Base-by-base conservation (phyloP, 2,797 vertebrate genomes). In the Serranus cabrilla region DNA sequence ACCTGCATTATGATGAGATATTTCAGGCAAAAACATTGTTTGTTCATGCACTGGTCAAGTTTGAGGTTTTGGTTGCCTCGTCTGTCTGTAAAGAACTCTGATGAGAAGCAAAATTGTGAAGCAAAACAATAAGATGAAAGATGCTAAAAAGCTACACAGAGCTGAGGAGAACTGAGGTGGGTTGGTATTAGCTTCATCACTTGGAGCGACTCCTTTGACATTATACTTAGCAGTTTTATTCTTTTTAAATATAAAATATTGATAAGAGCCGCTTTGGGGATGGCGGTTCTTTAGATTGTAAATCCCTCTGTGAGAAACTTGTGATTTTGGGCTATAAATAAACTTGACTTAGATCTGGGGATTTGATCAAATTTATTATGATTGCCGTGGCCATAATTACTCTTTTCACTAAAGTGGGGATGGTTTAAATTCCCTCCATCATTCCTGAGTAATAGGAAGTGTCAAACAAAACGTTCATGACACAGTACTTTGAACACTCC, bases 401-500 rank as follows among this genome's bases (percentile, higher is more conserved):
- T 86, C 63, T 84, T 79, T 82, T 79, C 67, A 65, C 62, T 43
- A 58, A 83, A 78, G 81, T 71, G 45, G 66, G 71, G 77, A 80
- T 86, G 43, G 71, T 85, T 91, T 89, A 85, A 88, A 89, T 81
- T 86, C 82, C 64, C 74, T 90, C 86, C 73, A 76, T 90, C 87
- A 81, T 89, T 86, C 86, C 82, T 87, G 83, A 87, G 85, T 90
- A 91, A 91, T 91, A 88, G 81, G 81, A 91, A 77, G 85, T 92
- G 90, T 91, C 90, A 90, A 84, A 86, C 72, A 80, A 84, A 90
- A 83, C 85, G 82, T 70, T 77, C 85, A 83, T 91, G 88, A 93
- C 87, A 87, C 85, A 84, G 84, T 90, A 64, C 91, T 82, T 86
- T 77, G 80, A 91, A 87, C 89, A 87, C 90, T 85, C 85, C 90